phyloP scores from a whole-genome alignment of 2,113 vertebrate species.

The Chloebia gouldiae region DNA sequence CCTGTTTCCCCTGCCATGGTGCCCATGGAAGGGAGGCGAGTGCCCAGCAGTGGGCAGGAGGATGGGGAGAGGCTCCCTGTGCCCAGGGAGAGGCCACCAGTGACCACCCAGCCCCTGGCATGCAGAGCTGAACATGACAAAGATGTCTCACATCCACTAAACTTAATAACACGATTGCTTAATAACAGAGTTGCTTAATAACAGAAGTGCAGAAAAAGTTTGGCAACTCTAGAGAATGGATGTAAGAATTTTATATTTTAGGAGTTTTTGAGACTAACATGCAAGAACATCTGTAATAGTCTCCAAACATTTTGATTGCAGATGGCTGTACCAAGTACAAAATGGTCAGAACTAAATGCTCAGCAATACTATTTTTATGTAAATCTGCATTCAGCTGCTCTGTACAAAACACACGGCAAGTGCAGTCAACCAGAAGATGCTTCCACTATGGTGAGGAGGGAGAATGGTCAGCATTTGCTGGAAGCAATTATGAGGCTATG shows the following conservation, averaged over 20 bases:
- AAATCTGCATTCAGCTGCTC: neutral
- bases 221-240: neutral
- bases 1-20: fast-evolving
- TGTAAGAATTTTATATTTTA: neutral
- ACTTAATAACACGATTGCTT: conserved; percentile 15
- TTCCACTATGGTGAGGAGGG: neutral
- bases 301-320: neutral
- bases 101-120: neutral
- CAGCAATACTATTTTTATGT: conserved; percentile 39
- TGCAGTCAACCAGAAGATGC: neutral
- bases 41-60: neutral
- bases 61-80: neutral
- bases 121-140: neutral
- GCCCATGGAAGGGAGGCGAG: fast-evolving
- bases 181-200: conserved; percentile 44
- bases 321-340: conserved; percentile 30
- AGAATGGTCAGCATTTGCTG: neutral
- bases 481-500: neutral
- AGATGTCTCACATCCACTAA: neutral
- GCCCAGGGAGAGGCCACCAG: neutral
- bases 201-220: conserved; percentile 10
- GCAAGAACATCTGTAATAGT: conserved; percentile 40
- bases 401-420: neutral
- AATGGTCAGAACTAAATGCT: conserved; percentile 32
- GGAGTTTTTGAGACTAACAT: neutral